Evolutionary conservation across 1,140 invertebrate species (phyloP).

Genomic region (Aphidius gifuensis): DNA sequence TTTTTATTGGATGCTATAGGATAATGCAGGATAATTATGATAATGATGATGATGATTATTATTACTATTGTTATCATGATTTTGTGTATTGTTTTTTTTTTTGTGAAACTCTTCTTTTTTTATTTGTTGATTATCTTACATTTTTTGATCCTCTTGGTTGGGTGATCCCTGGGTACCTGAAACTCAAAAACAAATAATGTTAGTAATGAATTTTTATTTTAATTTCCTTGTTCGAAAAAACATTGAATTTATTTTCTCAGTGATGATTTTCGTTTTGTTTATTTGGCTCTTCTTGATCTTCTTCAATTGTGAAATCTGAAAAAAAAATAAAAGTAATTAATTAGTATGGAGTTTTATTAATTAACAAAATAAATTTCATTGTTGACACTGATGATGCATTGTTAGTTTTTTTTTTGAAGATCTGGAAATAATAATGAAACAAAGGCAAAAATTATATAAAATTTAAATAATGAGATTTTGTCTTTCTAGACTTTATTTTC

Average conservation of each 20-base stretch:
- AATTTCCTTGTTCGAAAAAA: not conserved
- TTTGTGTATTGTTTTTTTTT: too few species aligned
- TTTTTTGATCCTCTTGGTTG: not conserved
- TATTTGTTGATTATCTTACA: too few species aligned
- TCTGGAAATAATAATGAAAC: constrained; percentile 18
- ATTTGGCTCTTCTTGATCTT: not conserved
- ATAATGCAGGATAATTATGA: constrained; percentile 20
- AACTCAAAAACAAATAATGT: constrained; percentile 22
- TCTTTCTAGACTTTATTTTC: constrained; percentile 57
- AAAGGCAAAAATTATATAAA: not conserved
- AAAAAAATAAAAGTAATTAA: constrained; percentile 23
- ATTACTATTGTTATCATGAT: not conserved
- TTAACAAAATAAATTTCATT: constrained; percentile 9
- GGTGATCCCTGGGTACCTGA: constrained; percentile 12
- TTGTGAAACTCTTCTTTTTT: too few species aligned
- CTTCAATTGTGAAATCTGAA: constrained; percentile 19
- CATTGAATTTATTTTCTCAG: not conserved
- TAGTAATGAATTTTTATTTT: constrained; percentile 5
- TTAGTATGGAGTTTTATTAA: constrained; percentile 24
- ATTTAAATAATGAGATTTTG: constrained; percentile 32
- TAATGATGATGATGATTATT: constrained; percentile 11
- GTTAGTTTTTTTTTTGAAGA: constrained; percentile 5
- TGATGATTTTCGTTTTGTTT: constrained; percentile 1
- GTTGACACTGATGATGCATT: not conserved
- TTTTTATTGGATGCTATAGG: constrained; percentile 7